These are phyloP conservation scores for Shinisaurus crocodilurus DNA, from an alignment of 2,113 vertebrate genomes.

Conservation along the genomic window DNA sequence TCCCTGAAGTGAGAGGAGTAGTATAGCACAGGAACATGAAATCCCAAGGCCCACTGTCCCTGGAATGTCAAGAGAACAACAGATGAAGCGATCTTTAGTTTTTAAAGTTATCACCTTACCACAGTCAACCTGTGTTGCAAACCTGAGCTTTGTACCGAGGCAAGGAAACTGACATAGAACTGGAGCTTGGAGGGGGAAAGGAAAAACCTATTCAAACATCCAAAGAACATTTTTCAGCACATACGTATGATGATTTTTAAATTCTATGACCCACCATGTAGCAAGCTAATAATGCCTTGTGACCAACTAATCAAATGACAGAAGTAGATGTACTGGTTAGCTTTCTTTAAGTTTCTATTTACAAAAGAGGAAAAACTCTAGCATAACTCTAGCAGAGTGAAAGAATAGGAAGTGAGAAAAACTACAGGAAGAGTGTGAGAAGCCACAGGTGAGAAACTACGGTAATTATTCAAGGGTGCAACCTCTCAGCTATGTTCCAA, in stretches of 20 bases:
- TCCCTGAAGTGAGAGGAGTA: background rate
- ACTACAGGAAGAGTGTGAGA: background rate
- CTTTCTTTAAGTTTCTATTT: background rate
- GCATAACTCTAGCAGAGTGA: background rate
- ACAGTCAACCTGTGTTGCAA: background rate
- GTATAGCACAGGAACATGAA: background rate
- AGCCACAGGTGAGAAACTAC: background rate
- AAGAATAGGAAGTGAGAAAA: background rate
- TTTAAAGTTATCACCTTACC: background rate
- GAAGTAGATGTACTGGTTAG: background rate
- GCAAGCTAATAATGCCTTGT: background rate
- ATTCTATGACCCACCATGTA: background rate
- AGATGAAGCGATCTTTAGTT: background rate
- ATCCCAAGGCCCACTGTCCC: too few relatives aligned
- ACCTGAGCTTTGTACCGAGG: background rate
- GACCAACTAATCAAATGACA: background rate
- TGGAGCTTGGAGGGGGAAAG: background rate
- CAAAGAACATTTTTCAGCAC: background rate
- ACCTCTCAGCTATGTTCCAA: background rate
- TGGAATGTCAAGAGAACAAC: background rate
- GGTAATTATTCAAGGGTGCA: slow-evolving; percentile 20
- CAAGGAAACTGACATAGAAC: background rate
- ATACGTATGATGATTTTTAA: background rate
- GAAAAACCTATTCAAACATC: background rate
- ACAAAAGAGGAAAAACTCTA: background rate